Evolutionary conservation across 2,888 invertebrate species (phyloP), one percentile per base, ranked within the genome.

Genomic region (Gymnoscelis rufifasciata): DNA sequence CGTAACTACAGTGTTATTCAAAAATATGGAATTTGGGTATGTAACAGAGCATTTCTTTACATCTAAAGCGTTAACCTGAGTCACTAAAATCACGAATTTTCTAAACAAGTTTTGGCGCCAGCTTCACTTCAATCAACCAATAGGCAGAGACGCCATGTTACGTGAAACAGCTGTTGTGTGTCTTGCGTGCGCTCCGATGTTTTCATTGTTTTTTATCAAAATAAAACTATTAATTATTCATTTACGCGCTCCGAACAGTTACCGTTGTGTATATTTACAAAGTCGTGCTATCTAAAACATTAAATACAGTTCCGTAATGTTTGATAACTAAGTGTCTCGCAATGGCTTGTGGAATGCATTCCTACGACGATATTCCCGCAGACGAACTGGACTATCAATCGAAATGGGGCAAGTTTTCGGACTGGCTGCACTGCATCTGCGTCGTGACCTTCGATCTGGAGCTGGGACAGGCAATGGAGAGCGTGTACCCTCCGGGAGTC

Each of bases 391-490:
- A 88, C 55, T 86, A 77, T 54, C 74, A 71, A 65, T 56, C 68
- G 52, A 86, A 86, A 74, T 95, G 95, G 94, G 91, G 92, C 66
- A 90, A 91, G 66, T 93, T 96, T 80, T 92, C 93, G 45, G 95
- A 97, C 78, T 99, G 99, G 99, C 90, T 99, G 57, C 96, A 98
- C 75, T 98, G 98, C 72, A 94, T 99, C 64, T 98, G 98, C 82
- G 95, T 99, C 52, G 98, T 99, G 38, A 99, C 98, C 7, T 99
- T 99, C 87, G 99, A 99, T 89, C 90, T 99, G 66, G 99, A 99
- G 88, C 90, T 99, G 46, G 99, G 99, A 10, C 99, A 99, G 88
- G 97, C 97, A n/a, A 92, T 98, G 84, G 98, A 99, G 93, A 91
- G 93, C 60, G 91, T 96, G 13, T 96, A 94, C 79, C 97, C 97